phyloP scores from a whole-genome alignment of 2,797 vertebrate genomes.

The Rhinophrynus dorsalis region DNA sequence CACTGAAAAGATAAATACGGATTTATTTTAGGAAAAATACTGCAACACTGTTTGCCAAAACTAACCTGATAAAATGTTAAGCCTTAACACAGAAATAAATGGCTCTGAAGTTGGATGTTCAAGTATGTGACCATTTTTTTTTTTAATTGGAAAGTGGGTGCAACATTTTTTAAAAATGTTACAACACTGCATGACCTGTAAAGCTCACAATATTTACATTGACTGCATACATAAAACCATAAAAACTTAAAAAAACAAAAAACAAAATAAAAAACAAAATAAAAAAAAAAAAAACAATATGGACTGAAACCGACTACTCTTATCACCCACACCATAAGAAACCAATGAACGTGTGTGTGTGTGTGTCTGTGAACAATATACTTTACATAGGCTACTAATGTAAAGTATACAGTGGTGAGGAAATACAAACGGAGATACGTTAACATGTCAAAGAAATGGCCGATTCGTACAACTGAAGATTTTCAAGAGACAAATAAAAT shows the following conservation, averaged over 20 bases:
- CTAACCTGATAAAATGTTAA: constrained; percentile 66
- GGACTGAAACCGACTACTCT: constrained; percentile 78
- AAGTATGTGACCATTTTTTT: constrained; percentile 87
- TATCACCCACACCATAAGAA: constrained; percentile 74
- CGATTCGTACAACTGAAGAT: constrained; percentile 60
- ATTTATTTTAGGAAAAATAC: constrained; percentile 66
- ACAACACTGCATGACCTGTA: constrained; percentile 93
- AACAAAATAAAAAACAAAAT: too few species aligned
- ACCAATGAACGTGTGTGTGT: constrained; percentile 73
- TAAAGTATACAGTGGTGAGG: constrained; percentile 80
- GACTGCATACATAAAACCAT: constrained; percentile 87
- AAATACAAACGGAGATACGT: constrained; percentile 73
- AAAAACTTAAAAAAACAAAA: constrained; percentile 67
- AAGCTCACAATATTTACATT: constrained; percentile 96
- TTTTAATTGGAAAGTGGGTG: constrained; percentile 95
- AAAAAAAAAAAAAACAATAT: constrained; percentile 56
- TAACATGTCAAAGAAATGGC: constrained; percentile 63
- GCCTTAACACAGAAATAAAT: constrained; percentile 70
- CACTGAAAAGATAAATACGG: constrained; percentile 63
- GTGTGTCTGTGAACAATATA: constrained; percentile 82
- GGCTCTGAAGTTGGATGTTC: constrained; percentile 71
- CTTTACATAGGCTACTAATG: constrained; percentile 78
- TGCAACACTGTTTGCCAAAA: constrained; percentile 53
- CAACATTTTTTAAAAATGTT: constrained; percentile 96
- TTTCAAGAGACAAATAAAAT: constrained; percentile 7